phyloP scores from a whole-genome alignment of 1,140 invertebrate genomes.

The Neodiprion fabricii region DNA sequence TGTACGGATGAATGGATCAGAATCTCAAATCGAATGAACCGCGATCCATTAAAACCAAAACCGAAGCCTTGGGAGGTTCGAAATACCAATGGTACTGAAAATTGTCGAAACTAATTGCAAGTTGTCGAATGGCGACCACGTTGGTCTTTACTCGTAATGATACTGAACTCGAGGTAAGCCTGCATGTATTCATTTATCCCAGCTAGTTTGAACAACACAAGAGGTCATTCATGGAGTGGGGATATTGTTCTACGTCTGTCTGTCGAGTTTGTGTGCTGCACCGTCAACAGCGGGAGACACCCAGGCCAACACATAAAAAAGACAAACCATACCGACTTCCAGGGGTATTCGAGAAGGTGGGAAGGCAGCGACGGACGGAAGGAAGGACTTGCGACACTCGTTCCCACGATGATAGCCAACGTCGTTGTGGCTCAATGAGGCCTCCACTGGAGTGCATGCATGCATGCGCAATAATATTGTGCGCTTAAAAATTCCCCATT shows the following conservation, averaged over 20 bases:
- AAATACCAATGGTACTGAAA: too few species aligned
- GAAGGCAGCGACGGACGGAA: constrained; percentile 34
- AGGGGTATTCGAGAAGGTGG: constrained; percentile 24
- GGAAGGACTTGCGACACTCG: constrained; percentile 37
- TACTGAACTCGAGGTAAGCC: constrained; percentile 47
- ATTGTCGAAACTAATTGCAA: neutral
- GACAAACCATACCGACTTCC: constrained; percentile 20
- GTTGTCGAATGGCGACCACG: constrained; percentile 18
- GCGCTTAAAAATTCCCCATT: neutral
- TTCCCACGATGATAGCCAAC: constrained; percentile 43
- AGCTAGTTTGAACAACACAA: constrained; percentile 51
- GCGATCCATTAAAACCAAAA: neutral
- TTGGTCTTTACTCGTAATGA: constrained; percentile 41
- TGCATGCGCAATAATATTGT: constrained; percentile 18
- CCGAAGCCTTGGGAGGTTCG: neutral
- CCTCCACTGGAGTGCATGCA: constrained; percentile 29
- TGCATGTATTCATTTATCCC: constrained; percentile 52
- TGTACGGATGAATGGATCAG: neutral
- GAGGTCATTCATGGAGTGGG: constrained; percentile 46
- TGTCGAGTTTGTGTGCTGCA: constrained; percentile 20
- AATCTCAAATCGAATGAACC: neutral
- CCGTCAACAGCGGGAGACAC: constrained; percentile 30
- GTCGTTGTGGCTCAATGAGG: constrained; percentile 27
- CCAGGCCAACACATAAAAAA: constrained; percentile 14
- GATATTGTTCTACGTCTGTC: constrained; percentile 12